Evolutionary conservation across 2,797 vertebrate species (phyloP), one percentile per base, ranked within the genome.

Genomic region (Syngnathus acus): DNA sequence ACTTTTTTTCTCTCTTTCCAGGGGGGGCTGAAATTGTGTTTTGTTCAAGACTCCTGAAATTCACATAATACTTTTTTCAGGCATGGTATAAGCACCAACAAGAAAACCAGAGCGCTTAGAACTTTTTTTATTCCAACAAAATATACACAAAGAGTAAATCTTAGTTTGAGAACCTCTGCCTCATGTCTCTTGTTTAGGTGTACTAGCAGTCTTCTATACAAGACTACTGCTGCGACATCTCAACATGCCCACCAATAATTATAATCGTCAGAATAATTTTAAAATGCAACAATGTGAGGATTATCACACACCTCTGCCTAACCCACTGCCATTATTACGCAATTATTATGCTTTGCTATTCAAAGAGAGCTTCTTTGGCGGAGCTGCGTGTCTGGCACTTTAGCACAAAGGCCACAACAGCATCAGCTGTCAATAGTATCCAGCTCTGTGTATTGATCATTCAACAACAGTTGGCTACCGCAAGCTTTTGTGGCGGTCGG

Each of bases 401-500:
- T 68, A 72, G 63, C 17, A 68, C 61, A 14, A 55, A 66, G 67
- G 50, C 32, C 48, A 68, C 66, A 65, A 48, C 16, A 6, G 38
- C 65, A 66, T 51, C 58, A 74, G 64, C 69, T 74, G 65, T 83
- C 78, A 84, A 82, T 83, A 58, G 69, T 45, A 58, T 3, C 69
- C 59, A 69, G 68, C 59, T n/a, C 26, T 62, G 66, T 48, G 11
- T 65, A 84, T 84, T 79, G 84, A 88, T 85, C 77, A 62, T 74
- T 73, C 43, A 43, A 64, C 78, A 3, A 65, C 11, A 39, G 63
- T 63, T 71, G 51, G 42, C 47, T 50, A 26, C 62, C 60, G 74
- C 43, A 14, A 11, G 38, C 58, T 21, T 53, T n/a, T 53, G 50
- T 23, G 50, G 50, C n/a, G n/a, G 9, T 9, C n/a, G 2, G n/a